Evolutionary conservation across 1,140 invertebrate genomes (phyloP), one percentile per base, ranked within the genome.

Genomic region (Bombus confusus): DNA sequence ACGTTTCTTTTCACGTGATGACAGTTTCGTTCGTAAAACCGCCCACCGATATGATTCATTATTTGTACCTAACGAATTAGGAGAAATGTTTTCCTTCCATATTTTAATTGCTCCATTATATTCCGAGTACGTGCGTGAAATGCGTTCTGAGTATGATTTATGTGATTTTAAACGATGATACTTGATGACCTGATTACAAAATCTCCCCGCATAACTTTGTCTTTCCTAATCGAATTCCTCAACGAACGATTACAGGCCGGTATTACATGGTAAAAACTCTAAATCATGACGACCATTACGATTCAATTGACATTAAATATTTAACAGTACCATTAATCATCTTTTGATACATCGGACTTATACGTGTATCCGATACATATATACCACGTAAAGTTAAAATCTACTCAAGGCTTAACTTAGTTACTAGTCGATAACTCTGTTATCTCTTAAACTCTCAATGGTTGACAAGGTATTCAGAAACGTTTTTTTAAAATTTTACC

Each of bases 231-330:
- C 39, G 41, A 59, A 43, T 41, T 75, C 52, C 25, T 25, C 43
- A 34, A 57, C 15, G 8, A 52, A 59, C 52, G 43, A 25, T n/a
- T 62, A 41, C 64, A 72, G 74, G 28, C 43, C 3, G 52, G 59
- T 76, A 66, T 75, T 66, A 64, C 57, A 18, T 31, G 15, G 78
- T 66, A 28, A 47, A 59, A 82, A 86, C 52, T 52, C 62, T 31
- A 57, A 41, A 66, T 39, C 43, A 47, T 69, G 37, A 75, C n/a
- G 9, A 25, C 41, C 22, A 79, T 88, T 85, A 81, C 13, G 25
- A 52, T 79, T 86, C 66, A 89, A 89, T 89, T 89, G 80, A 89
- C 88, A n/a, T 64, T 80, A 39, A 86, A 86, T 86, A 89, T 74
- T 89, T 87, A 82, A 89, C 73, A 62, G 47, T 88, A 77, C 64